Evolutionary conservation across 2,888 invertebrate genomes (phyloP), one percentile per base, ranked within the genome.

Genomic region (Tipula vernalis): DNA sequence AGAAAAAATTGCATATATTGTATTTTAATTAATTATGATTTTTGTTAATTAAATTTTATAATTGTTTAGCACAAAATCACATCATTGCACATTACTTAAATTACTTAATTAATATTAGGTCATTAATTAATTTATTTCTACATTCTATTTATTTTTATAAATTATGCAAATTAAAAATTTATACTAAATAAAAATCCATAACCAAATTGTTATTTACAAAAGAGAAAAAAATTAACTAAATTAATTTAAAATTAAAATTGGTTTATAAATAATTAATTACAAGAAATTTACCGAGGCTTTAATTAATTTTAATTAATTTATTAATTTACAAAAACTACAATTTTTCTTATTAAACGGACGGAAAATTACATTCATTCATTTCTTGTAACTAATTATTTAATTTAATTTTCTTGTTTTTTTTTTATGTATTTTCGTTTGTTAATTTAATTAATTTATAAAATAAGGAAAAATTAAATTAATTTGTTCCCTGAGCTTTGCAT

Each of bases 21-120:
- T 28, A 28, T 28, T n/a, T 28, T 28, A 28, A 71, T 71, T 71
- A 71, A 6, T 71, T 71, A 71, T 28, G 71, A 10, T 86, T 86
- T 44, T 86, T 44, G 18, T 44, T 86, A 42, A 18, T 18, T 85
- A 18, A 41, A 85, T 42, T 42, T 85, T 85, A 42, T 41, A 44
- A 44, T 86, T 47, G 36, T 86, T 44, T 36, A 44, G 42, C 42
- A 47, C 86, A 86, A 86, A 86, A 86, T 86, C 86, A 86, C 86
- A 86, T 47, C 44, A 86, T 86, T 86, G 86, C 86, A 86, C 86
- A 86, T 47, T 44, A 44, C 36, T 86, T 44, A 44, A 47, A 47
- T 83, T 44, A 86, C 57, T n/a, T 42, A 85, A 85, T 42, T 85
- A 42, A 42, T 85, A 42, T 41, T 85, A 41, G 28, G 41, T 18